Evolutionary conservation across 2,113 vertebrate species (phyloP).

Genomic region (Strix aluco): DNA sequence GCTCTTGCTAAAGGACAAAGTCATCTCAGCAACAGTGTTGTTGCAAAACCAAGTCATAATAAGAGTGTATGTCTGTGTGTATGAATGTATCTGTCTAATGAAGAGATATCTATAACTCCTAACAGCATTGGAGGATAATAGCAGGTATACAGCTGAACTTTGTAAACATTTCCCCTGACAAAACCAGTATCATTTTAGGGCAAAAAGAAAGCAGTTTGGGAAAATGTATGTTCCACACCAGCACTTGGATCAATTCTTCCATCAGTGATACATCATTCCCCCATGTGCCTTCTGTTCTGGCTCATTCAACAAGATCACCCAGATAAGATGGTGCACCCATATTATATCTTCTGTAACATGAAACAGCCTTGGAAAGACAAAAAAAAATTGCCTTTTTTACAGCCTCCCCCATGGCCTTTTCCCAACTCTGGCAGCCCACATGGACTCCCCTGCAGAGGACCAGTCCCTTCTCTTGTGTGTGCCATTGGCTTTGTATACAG

Average conservation of each 20-base stretch:
- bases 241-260: not conserved
- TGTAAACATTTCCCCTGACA: not conserved
- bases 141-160: not conserved
- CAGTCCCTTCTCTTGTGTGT: not conserved
- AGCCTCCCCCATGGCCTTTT: not conserved
- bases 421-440: not conserved
- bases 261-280: not conserved
- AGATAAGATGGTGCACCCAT: not conserved
- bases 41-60: not conserved
- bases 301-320: not conserved
- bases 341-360: not conserved
- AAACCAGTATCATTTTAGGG: not conserved
- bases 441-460: not conserved
- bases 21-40: not conserved
- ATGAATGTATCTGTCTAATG: not conserved
- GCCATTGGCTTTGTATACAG: not conserved
- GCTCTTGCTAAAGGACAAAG: not conserved
- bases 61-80: not conserved
- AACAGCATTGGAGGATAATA: not conserved
- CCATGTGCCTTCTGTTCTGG: not conserved
- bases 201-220: not conserved
- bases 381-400: not conserved
- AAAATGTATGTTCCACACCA: not conserved
- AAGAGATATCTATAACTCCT: not conserved
- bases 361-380: not conserved